Evolutionary conservation across 2,888 invertebrate species (phyloP).

Genomic region (Eupithecia subfuscata): DNA sequence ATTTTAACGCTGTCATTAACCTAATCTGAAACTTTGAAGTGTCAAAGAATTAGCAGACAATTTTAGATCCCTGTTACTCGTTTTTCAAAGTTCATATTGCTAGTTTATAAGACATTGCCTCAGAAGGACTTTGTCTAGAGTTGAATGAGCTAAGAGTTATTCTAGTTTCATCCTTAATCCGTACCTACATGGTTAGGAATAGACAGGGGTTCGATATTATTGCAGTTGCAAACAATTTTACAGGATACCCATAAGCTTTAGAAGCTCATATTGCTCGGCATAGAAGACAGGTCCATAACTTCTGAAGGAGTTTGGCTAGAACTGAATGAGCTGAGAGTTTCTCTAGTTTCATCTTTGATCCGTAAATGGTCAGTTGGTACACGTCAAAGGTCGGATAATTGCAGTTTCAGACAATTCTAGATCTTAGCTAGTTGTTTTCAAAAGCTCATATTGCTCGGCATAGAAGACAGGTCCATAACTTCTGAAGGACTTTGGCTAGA

Average conservation of each 20-base stretch:
- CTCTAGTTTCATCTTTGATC: slow-evolving; percentile 89
- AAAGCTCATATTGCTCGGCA: slow-evolving; percentile 68
- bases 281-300: slow-evolving; percentile 64
- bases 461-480: slow-evolving; percentile 64
- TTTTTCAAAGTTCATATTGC: slow-evolving; percentile 57
- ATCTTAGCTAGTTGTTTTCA: slow-evolving; percentile 14
- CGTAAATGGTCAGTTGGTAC: slow-evolving; percentile 40
- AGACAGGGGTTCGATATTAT: background rate
- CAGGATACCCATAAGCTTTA: no score
- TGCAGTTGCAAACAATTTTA: background rate
- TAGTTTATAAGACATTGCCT: slow-evolving; percentile 65
- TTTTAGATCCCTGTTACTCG: slow-evolving; percentile 5
- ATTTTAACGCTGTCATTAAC: background rate
- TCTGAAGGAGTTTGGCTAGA: slow-evolving; percentile 89
- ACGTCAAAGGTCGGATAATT: background rate
- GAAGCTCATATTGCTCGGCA: slow-evolving; percentile 70
- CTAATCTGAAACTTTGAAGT: background rate
- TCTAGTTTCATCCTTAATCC: slow-evolving; percentile 89
- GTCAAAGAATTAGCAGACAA: background rate
- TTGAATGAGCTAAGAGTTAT: slow-evolving; percentile 90
- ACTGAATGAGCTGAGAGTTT: slow-evolving; percentile 90
- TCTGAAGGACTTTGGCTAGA: slow-evolving; percentile 89
- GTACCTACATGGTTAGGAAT: slow-evolving; percentile 76
- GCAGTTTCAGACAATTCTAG: background rate
- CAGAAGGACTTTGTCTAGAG: slow-evolving; percentile 89